Evolutionary conservation across 1,140 invertebrate species (phyloP).

Genomic region (Sinella curviseta): DNA sequence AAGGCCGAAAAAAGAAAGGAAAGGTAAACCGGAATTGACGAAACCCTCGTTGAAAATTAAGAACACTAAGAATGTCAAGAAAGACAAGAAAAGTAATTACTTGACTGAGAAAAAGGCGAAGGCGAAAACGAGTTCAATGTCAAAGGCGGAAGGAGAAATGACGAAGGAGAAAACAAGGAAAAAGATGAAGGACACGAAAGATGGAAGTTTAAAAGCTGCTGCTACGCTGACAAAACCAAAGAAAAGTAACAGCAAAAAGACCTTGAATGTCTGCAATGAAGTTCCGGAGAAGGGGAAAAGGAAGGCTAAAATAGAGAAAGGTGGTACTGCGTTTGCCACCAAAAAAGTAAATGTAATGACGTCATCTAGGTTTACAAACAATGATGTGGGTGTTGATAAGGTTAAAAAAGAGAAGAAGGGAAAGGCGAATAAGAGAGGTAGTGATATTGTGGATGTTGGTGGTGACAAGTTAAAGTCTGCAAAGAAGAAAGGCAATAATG

Average conservation of each 20-base stretch:
- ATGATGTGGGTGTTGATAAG: background rate
- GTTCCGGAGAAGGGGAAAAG: background rate
- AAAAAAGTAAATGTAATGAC: too few relatives aligned
- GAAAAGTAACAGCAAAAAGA: background rate
- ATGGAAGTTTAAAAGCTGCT: background rate
- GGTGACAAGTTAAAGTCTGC: too few relatives aligned
- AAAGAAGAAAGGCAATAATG: too few relatives aligned
- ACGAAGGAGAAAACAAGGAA: background rate
- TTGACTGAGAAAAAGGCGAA: background rate
- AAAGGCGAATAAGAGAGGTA: background rate
- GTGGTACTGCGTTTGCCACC: too few relatives aligned
- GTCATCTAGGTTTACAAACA: too few relatives aligned
- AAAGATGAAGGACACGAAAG: background rate
- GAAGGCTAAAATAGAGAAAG: background rate
- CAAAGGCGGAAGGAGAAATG: background rate
- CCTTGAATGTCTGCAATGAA: background rate
- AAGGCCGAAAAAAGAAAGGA: too few relatives aligned
- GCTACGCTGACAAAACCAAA: background rate
- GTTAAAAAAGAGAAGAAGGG: background rate
- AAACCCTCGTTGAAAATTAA: too few relatives aligned
- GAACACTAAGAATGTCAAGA: too few relatives aligned
- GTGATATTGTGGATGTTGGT: background rate
- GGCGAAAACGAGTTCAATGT: background rate
- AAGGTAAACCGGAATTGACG: too few relatives aligned
- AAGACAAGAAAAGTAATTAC: too few relatives aligned